Percentiles rank a stretch among this genome's conserved stretches.
Evolutionary conservation across 2,888 invertebrate species (phyloP).

Genomic region (Pachydiplax longipennis): DNA sequence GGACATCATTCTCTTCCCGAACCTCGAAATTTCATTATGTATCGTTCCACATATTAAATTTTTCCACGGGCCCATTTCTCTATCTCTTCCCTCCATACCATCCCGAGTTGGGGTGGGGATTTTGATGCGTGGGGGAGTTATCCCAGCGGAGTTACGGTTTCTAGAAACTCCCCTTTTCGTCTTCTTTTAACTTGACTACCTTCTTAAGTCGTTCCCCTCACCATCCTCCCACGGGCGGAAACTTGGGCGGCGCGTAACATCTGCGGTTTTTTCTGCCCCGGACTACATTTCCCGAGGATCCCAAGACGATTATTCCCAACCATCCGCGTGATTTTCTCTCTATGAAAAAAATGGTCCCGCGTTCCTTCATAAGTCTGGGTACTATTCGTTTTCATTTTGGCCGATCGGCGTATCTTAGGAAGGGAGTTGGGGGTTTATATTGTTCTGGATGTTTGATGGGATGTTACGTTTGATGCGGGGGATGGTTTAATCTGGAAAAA

Average conservation of each 20-base stretch:
- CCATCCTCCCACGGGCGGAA: neutral
- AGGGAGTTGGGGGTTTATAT: neutral
- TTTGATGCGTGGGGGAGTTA: neutral
- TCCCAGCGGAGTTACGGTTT: conserved; percentile 27
- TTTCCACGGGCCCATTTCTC: conserved; percentile 41
- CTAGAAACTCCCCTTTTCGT: neutral
- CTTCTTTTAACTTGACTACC: neutral
- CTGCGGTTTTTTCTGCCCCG: neutral
- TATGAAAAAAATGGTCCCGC: neutral
- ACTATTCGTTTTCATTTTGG: conserved; percentile 11
- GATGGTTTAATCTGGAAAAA: neutral
- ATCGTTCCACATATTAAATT: conserved; percentile 45
- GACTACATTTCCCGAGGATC: neutral
- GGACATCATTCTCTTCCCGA: conserved; percentile 38
- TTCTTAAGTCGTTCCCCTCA: neutral
- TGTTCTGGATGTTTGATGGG: neutral
- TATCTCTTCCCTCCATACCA: neutral
- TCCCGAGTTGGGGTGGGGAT: neutral
- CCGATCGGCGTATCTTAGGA: neutral
- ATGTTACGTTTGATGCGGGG: neutral
- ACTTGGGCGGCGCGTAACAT: conserved; percentile 1
- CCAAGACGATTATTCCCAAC: neutral
- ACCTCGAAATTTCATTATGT: conserved; percentile 43
- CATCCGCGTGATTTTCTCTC: neutral
- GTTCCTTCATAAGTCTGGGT: neutral